Evolutionary conservation across 1,140 invertebrate genomes (phyloP), one percentile per base, ranked within the genome.

Genomic region (Araneus ventricosus): DNA sequence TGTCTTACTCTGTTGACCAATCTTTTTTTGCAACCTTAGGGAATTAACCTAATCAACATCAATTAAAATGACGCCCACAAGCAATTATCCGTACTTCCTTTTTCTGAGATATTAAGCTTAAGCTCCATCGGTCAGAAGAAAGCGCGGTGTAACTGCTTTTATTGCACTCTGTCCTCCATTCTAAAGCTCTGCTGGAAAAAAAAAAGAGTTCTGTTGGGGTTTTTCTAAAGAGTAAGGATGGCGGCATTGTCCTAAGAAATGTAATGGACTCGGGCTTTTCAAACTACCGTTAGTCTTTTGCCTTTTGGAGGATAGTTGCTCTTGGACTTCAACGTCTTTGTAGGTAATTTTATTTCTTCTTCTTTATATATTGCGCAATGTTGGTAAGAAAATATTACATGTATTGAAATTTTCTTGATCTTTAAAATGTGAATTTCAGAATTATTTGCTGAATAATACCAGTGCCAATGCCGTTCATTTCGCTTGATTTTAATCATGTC

Each of bases 61-160:
- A 91, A 91, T 91, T 91, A 91, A 91, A 91, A 91, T 45, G 27
- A 61, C 89, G 89, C 89, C 89, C 89, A 91, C 89, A 61, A 82
- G 20, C 89, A 91, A 91, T 91, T 91, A 91, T 79, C 41, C 39
- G 1, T 91, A 82, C 89, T 91, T 91, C 89, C 80, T 84, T 84
- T 45, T 57, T 52, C 82, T 34, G 34, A 75, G 27, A 37, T 30
- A 75, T 75, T 75, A 75, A 75, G 70, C 70, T 75, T 75, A 20
- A 20, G 70, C 70, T 75, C 37, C 70, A 34, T 75, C 70, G 70
- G 70, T 20, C 30, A 75, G 70, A 75, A 34, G 30, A 75, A 30
- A 75, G 27, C 70, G 30, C 37, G 37, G 37, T 75, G 70, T 75
- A 75, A 75, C 20, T 37, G 67, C 30, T 75, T 63, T 63, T 75